Evolutionary conservation across 2,888 invertebrate species (phyloP).

Genomic region (Biston betularia): DNA sequence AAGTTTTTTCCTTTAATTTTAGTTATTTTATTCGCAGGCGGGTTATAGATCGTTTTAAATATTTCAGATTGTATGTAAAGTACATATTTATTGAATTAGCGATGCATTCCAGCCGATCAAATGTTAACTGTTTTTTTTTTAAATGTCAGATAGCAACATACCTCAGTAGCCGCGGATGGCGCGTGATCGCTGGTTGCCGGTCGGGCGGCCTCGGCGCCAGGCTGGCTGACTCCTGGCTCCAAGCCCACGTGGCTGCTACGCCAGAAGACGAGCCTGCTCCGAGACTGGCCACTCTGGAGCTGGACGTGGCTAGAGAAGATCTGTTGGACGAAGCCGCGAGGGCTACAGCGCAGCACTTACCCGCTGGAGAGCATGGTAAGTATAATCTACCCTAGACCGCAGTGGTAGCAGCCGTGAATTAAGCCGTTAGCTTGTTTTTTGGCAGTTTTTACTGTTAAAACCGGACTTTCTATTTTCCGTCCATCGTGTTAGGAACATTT

Average conservation of each 20-base stretch:
- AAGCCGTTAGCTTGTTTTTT: too few relatives aligned
- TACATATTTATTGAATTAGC: not conserved
- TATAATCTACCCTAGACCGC: not conserved
- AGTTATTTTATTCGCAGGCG: too few relatives aligned
- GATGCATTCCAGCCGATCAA: not conserved
- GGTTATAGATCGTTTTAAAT: too few relatives aligned
- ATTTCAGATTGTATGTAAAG: too few relatives aligned
- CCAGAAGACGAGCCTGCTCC: conserved; percentile 78
- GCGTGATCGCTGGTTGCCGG: conserved; percentile 92
- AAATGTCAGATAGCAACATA: conserved; percentile 87
- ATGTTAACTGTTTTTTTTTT: too few relatives aligned
- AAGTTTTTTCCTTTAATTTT: too few relatives aligned
- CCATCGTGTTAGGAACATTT: too few relatives aligned
- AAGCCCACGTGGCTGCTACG: conserved; percentile 80
- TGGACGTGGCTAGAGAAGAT: conserved; percentile 94
- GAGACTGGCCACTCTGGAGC: conserved; percentile 89
- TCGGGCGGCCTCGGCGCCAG: conserved; percentile 87
- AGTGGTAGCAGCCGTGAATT: too few relatives aligned
- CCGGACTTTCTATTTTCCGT: too few relatives aligned
- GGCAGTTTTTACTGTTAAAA: too few relatives aligned
- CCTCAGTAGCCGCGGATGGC: conserved; percentile 90
- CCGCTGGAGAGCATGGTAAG: conserved; percentile 92
- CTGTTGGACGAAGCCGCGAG: conserved; percentile 92
- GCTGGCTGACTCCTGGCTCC: conserved; percentile 87
- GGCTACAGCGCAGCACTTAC: conserved; percentile 92